Percentiles rank a stretch among this genome's conserved stretches.
Evolutionary conservation across 2,888 invertebrate genomes (phyloP).

Genomic region (Megamerina dolium): DNA sequence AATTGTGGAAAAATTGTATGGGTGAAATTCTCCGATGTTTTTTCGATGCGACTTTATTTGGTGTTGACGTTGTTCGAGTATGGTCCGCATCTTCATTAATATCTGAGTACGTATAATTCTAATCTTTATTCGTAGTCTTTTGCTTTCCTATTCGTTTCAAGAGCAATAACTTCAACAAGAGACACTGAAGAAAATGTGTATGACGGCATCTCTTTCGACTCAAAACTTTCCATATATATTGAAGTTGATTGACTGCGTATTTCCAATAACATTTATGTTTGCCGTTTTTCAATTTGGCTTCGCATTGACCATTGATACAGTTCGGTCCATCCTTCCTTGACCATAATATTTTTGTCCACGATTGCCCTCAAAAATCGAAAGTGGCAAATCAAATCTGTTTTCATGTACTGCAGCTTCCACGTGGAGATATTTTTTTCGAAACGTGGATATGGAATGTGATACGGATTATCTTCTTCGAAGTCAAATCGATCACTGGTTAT

Average conservation of each 20-base stretch:
- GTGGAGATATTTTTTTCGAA: slow-evolving; percentile 2
- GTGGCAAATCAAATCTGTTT: background rate
- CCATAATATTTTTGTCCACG: slow-evolving; percentile 1
- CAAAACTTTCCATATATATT: slow-evolving; percentile 5
- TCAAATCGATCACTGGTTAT: background rate
- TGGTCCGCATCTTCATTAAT: too few species aligned
- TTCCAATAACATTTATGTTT: slow-evolving; percentile 1
- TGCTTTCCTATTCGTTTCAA: slow-evolving; percentile 10
- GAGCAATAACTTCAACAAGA: slow-evolving; percentile 11
- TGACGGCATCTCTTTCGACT: slow-evolving; percentile 6
- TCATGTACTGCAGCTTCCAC: background rate
- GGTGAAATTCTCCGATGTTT: too few species aligned
- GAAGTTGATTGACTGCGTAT: slow-evolving; percentile 2
- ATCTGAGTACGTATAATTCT: too few species aligned
- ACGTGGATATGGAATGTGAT: slow-evolving; percentile 3
- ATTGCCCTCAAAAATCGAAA: slow-evolving; percentile 3
- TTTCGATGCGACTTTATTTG: too few species aligned
- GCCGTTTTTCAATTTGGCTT: slow-evolving; percentile 3
- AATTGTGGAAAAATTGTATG: too few species aligned
- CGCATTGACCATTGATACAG: slow-evolving; percentile 9
- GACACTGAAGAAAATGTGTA: slow-evolving; percentile 9
- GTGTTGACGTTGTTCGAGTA: too few species aligned
- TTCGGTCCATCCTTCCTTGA: slow-evolving; percentile 4
- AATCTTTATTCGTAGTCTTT: too few species aligned
- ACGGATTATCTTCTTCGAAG: slow-evolving; percentile 3